phyloP scores from a whole-genome alignment of 2,888 invertebrate genomes.

The Dusona sp. region DNA sequence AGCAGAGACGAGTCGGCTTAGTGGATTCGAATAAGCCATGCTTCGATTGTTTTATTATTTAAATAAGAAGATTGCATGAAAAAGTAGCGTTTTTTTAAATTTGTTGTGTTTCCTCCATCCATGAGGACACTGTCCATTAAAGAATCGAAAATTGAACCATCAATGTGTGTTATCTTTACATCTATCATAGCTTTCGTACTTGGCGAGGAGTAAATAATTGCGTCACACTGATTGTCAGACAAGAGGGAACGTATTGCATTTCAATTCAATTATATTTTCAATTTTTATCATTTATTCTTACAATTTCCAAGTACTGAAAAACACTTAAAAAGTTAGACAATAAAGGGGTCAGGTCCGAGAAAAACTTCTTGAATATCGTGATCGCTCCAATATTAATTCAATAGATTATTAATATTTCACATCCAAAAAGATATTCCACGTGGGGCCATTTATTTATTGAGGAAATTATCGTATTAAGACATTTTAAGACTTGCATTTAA shows the following conservation, averaged over 20 bases:
- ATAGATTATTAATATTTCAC: background rate
- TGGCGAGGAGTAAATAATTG: background rate
- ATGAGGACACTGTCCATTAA: background rate
- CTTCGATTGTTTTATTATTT: slow-evolving; percentile 13
- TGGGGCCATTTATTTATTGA: background rate
- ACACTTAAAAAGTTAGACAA: background rate
- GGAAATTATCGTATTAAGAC: background rate
- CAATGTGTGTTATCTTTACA: background rate
- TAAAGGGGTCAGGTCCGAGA: background rate
- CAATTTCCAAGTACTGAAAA: background rate
- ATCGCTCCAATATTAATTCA: background rate
- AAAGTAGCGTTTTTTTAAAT: background rate
- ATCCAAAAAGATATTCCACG: background rate
- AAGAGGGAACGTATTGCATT: too few relatives aligned
- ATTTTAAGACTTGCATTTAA: background rate
- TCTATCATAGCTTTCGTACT: background rate
- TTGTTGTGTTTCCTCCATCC: background rate
- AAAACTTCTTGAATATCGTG: background rate
- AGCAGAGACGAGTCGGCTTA: slow-evolving; percentile 2
- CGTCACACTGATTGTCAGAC: too few relatives aligned
- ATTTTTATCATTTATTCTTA: background rate
- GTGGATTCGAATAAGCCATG: background rate
- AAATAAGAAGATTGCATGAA: slow-evolving; percentile 16
- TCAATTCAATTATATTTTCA: too few relatives aligned
- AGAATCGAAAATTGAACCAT: background rate